Evolutionary conservation across 2,797 vertebrate genomes (phyloP).

Genomic region (Chaenodraco wilsoni): DNA sequence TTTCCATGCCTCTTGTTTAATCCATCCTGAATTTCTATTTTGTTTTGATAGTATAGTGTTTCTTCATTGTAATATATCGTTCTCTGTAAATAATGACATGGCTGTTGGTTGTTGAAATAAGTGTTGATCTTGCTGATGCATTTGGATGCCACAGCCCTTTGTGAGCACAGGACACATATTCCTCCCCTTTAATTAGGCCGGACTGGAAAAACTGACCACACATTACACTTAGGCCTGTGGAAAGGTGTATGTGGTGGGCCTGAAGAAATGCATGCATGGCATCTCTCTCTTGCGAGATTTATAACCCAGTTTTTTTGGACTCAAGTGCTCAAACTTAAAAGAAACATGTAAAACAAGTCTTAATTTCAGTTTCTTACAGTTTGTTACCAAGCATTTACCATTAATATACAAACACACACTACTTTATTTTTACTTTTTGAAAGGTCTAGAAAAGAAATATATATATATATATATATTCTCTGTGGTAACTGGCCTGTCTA

Average conservation of each 20-base stretch:
- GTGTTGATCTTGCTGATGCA: constrained; percentile 72
- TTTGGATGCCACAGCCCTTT: constrained; percentile 66
- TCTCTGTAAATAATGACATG: constrained; percentile 59
- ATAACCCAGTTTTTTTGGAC: constrained; percentile 68
- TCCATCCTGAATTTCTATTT: not conserved
- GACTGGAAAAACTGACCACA: constrained; percentile 81
- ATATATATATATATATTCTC: constrained; percentile 62
- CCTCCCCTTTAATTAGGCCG: constrained; percentile 73
- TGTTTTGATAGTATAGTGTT: constrained; percentile 6
- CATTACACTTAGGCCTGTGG: constrained; percentile 56
- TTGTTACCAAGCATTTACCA: constrained; percentile 70
- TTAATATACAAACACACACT: constrained; percentile 72
- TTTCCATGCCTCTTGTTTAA: not conserved
- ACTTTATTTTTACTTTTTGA: constrained; percentile 69
- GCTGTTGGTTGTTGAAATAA: constrained; percentile 61
- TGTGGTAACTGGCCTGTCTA: constrained; percentile 61
- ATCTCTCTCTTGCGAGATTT: constrained; percentile 75
- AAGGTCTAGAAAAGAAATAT: constrained; percentile 71
- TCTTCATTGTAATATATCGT: constrained; percentile 16
- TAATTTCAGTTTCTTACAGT: constrained; percentile 73
- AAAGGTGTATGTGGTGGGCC: constrained; percentile 76
- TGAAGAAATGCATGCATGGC: constrained; percentile 73
- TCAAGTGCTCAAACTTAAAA: constrained; percentile 67
- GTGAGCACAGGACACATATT: constrained; percentile 73
- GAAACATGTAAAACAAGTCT: constrained; percentile 66